A percentile compares a stretch with the other conserved stretches of the same genome.
These are phyloP conservation scores for Euleptes europaea DNA, from an alignment of 2,113 vertebrate species.

Conservation along the genomic window DNA sequence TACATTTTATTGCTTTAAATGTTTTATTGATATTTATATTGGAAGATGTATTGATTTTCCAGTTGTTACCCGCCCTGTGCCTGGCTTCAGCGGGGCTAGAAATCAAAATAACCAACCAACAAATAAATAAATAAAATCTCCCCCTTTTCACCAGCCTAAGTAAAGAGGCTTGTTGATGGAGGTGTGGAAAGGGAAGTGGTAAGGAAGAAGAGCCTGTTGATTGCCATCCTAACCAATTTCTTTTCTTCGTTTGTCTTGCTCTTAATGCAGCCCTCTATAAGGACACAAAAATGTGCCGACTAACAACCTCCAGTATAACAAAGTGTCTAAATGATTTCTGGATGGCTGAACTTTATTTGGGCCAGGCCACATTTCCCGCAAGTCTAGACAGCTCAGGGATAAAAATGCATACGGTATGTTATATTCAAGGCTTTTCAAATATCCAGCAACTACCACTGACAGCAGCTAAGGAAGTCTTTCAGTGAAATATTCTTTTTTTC, in stretches of 20 bases:
- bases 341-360: conserved; percentile 47
- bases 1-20: too few relatives aligned
- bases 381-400: conserved; percentile 34
- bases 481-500: neutral
- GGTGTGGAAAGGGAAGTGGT: neutral
- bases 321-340: conserved; percentile 34
- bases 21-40: too few relatives aligned
- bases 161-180: neutral
- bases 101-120: too few relatives aligned
- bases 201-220: neutral
- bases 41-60: too few relatives aligned
- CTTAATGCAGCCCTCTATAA: conserved; percentile 28
- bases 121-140: too few relatives aligned
- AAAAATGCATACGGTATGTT: neutral
- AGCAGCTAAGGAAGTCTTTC: neutral
- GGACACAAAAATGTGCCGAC: neutral
- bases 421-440: neutral
- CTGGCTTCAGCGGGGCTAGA: too few relatives aligned
- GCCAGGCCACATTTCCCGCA: conserved; percentile 41
- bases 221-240: fast-evolving
- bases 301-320: conserved; percentile 41
- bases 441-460: neutral
- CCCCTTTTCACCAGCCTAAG: neutral
- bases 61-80: too few relatives aligned
- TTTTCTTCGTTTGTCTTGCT: conserved; percentile 32